These are phyloP conservation scores for Mus spicilegus DNA, from an alignment of 2,113 vertebrate species.

Conservation along the genomic window DNA sequence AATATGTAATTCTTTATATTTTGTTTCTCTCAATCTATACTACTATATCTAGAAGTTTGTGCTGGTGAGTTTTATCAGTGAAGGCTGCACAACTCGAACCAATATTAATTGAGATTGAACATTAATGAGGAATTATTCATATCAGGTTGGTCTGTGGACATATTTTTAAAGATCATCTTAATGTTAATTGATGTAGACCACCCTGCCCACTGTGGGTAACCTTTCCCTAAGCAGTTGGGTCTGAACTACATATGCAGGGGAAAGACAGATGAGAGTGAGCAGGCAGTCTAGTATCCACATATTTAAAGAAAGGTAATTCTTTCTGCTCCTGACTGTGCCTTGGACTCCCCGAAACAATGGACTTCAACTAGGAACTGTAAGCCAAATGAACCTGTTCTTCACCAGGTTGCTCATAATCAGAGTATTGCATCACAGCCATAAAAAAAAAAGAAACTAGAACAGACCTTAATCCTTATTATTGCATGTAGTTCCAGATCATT, in stretches of 20 bases:
- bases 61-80: neutral
- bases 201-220: neutral
- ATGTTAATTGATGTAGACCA: neutral
- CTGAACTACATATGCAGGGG: neutral
- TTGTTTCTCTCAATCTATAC: conserved; percentile 1
- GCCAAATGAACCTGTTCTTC: neutral
- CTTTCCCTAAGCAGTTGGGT: neutral
- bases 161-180: neutral
- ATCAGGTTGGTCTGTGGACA: neutral
- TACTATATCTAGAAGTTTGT: conserved; percentile 24
- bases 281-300: neutral
- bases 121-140: neutral
- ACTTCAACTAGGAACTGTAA: neutral
- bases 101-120: neutral
- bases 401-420: neutral
- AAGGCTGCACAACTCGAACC: neutral
- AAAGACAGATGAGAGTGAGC: neutral
- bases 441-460: neutral
- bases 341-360: neutral
- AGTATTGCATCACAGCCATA: too few relatives aligned
- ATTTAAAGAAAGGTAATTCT: neutral
- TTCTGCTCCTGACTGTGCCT: too few relatives aligned
- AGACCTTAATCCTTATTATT: neutral
- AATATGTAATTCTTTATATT: neutral
- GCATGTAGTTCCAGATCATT: neutral